These are phyloP conservation scores for Girardia tigrina DNA, from an alignment of 2,888 invertebrate genomes.

Conservation along the genomic window DNA sequence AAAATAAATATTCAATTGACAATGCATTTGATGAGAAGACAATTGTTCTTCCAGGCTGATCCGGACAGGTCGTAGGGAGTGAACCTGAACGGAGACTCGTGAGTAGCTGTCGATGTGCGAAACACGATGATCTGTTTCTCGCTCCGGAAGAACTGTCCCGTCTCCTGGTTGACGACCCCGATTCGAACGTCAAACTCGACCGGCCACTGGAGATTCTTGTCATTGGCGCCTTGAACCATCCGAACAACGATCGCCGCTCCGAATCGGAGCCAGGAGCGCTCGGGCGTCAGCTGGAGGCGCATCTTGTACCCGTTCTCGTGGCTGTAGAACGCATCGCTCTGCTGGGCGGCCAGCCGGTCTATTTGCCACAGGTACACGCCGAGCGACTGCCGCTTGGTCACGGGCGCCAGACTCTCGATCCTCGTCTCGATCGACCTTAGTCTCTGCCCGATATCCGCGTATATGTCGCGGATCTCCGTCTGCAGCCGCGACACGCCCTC, in stretches of 20 bases:
- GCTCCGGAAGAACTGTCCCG: neutral
- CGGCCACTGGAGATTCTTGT: neutral
- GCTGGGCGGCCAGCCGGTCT: neutral
- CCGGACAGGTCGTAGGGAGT: neutral
- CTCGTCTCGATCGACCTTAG: neutral
- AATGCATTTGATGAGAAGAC: neutral
- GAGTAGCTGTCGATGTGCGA: neutral
- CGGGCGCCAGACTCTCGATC: neutral
- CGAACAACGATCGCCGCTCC: neutral
- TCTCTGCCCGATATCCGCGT: neutral
- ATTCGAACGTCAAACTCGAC: conserved; percentile 15
- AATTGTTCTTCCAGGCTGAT: conserved; percentile 1
- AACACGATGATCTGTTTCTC: neutral
- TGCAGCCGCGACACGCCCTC: too few relatives aligned
- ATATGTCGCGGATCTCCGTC: neutral
- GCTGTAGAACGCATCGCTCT: neutral
- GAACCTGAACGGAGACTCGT: neutral
- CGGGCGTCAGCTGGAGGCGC: neutral
- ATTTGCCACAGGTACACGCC: neutral
- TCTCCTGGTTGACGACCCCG: neutral
- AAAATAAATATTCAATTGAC: neutral
- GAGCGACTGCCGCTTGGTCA: neutral
- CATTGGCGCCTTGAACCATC: conserved; percentile 1
- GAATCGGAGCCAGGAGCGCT: neutral
- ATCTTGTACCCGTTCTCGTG: conserved; percentile 10